phyloP scores from a whole-genome alignment of 2,113 vertebrate genomes.

The Progne subis region DNA sequence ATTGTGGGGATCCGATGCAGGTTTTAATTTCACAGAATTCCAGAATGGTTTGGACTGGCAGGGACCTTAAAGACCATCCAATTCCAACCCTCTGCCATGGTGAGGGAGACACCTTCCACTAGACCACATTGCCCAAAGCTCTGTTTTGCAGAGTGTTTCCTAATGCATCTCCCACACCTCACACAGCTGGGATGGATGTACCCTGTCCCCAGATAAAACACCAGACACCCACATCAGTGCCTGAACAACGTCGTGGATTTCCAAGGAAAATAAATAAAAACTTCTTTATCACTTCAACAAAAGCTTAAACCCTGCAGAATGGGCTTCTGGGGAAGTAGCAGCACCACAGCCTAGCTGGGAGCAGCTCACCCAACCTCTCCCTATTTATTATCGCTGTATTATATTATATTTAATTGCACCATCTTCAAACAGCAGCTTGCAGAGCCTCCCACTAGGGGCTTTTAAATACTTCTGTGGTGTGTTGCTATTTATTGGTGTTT shows the following conservation, averaged over 20 bases:
- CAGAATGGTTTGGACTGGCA: not conserved
- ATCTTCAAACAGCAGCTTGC: not conserved
- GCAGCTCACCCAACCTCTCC: not conserved
- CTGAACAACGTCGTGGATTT: not conserved
- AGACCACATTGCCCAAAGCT: not conserved
- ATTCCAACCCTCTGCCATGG: not conserved
- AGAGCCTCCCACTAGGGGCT: constrained; percentile 26
- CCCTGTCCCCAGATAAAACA: not conserved
- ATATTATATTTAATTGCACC: constrained; percentile 31
- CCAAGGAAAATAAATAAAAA: not conserved
- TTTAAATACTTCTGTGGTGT: not conserved
- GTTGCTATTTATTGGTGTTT: constrained; percentile 22
- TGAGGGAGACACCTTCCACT: not conserved
- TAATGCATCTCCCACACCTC: not conserved
- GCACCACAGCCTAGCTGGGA: not conserved
- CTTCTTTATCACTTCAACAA: not conserved
- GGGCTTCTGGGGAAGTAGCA: not conserved
- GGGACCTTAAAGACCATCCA: not conserved
- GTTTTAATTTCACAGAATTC: not conserved
- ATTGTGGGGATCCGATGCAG: not conserved
- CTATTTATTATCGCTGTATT: constrained; percentile 3
- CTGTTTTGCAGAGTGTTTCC: not conserved
- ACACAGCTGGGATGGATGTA: not conserved
- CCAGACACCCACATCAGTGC: rapidly evolving
- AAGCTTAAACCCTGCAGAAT: not conserved